A percentile compares a stretch with the other conserved stretches of the same genome.
phyloP scores from a whole-genome alignment of 1,140 invertebrate species.

The Dendrolimus kikuchii region DNA sequence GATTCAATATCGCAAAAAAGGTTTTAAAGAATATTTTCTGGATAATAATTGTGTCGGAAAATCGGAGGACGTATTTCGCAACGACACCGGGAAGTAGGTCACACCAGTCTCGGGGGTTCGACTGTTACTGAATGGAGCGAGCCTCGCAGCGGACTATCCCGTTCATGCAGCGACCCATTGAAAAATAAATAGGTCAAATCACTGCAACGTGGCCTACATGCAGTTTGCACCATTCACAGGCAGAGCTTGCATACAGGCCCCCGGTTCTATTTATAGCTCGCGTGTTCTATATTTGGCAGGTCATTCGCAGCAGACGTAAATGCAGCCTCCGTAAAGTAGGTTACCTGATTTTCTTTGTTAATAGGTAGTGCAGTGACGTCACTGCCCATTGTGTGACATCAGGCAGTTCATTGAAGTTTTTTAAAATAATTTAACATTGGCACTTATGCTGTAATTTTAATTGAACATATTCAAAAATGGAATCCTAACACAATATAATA shows the following conservation, averaged over 20 bases:
- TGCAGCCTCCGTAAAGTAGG: constrained; percentile 64
- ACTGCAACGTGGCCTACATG: constrained; percentile 63
- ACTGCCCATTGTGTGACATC: constrained; percentile 44
- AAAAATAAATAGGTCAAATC: constrained; percentile 70
- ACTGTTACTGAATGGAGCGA: constrained; percentile 61
- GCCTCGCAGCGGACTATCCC: constrained; percentile 50
- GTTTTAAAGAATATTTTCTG: too few species aligned
- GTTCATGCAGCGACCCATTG: constrained; percentile 64
- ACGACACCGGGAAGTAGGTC: constrained; percentile 41
- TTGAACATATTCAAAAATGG: too few species aligned
- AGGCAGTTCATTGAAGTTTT: constrained; percentile 1
- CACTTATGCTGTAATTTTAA: too few species aligned
- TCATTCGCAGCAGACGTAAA: constrained; percentile 57
- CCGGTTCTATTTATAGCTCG: constrained; percentile 55
- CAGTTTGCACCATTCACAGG: constrained; percentile 50
- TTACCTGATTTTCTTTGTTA: constrained; percentile 68
- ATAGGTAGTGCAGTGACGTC: constrained; percentile 53
- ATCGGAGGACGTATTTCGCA: constrained; percentile 5
- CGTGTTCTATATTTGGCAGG: constrained; percentile 65
- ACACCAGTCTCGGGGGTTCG: constrained; percentile 50
- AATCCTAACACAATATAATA: too few species aligned
- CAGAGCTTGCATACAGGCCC: constrained; percentile 32
- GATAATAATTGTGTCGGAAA: neutral
- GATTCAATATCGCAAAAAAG: too few species aligned
- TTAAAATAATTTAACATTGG: neutral